A percentile compares a stretch with the other conserved stretches of the same genome.
These are phyloP conservation scores for Nomada fucata DNA, from an alignment of 2,888 invertebrate genomes.

Conservation along the genomic window DNA sequence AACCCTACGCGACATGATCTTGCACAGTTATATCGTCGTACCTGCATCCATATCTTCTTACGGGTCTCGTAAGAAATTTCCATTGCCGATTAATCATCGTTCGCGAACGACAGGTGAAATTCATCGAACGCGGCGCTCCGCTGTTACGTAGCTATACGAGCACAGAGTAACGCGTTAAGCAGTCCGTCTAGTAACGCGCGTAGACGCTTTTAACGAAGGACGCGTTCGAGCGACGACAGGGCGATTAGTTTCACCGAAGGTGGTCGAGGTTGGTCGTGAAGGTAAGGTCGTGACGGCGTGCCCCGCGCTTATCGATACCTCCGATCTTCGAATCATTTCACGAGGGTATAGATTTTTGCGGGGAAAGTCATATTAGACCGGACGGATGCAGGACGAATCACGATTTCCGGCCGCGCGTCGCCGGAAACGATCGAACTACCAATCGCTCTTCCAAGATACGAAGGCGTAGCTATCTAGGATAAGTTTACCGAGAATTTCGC, in stretches of 20 bases:
- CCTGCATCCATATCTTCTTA: no score
- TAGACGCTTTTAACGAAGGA: slow-evolving; percentile 52
- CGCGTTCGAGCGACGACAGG: slow-evolving; percentile 67
- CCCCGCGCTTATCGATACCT: slow-evolving; percentile 38
- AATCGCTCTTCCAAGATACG: slow-evolving; percentile 37
- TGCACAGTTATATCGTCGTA: no score
- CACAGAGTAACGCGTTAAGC: neutral
- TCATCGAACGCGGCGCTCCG: neutral
- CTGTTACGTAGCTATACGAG: neutral
- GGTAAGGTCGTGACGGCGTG: slow-evolving; percentile 51
- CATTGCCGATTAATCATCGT: no score
- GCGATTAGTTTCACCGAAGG: slow-evolving; percentile 74
- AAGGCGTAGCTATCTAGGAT: slow-evolving; percentile 37
- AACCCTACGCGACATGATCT: no score
- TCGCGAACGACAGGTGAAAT: neutral
- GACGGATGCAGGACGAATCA: slow-evolving; percentile 53
- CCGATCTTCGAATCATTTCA: slow-evolving; percentile 55
- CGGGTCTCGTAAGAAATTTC: no score
- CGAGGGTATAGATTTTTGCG: slow-evolving; percentile 42
- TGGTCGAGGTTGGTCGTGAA: slow-evolving; percentile 62
- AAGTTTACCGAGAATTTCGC: slow-evolving; percentile 61
- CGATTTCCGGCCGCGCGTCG: slow-evolving; percentile 38
- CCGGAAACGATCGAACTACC: slow-evolving; percentile 54
- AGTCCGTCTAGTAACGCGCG: neutral
- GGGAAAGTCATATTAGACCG: slow-evolving; percentile 44